Evolutionary conservation across 2,797 vertebrate genomes (phyloP), one percentile per base, ranked within the genome.

Genomic region (Urosaurus nigricauda): DNA sequence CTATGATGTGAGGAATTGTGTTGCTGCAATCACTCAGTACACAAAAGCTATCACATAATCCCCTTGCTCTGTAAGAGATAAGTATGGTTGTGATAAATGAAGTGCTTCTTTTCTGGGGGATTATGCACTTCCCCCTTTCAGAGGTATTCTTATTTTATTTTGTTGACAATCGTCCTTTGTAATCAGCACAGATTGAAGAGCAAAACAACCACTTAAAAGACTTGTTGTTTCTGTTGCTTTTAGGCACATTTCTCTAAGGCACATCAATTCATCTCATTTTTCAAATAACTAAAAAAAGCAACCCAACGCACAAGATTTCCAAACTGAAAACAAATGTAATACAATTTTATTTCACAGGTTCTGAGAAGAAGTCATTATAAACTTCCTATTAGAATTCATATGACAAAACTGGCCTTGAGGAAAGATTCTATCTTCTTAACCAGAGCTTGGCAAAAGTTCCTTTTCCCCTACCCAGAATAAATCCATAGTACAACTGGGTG

Each of bases 41-140:
- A 94, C 95, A 94, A 94, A 96, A 95, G 93, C 94, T 92, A 95
- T 94, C 94, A 9, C 93, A 94, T 95, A 95, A 96, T 94, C 93
- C 90, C 92, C 92, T 94, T 94, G 93, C 92, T 96, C 93, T 87
- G 77, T 91, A 92, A 0, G 82, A 94, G 92, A 92, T 94, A 95
- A 96, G 93, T 90, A 93, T 92, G 89, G 90, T 91, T 93, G 83
- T 89, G 94, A 95, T 95, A 96, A 96, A 96, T 90, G 87, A 93
- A 96, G 93, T 84, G 86, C 92, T 96, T 95, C 94, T 96, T 94
- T 94, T 92, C 90, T 84, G 92, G 88, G 19, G 88, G 93, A 95
- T 94, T 94, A 93, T 93, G 95, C 93, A 7, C 26, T 24, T 68
- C 63, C 87, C 91, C 93, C 94, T 94, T 95, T 95, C 88, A 92